Evolutionary conservation across 2,797 vertebrate genomes (phyloP), one percentile per base, ranked within the genome.

Genomic region (Alexandromys oeconomus): DNA sequence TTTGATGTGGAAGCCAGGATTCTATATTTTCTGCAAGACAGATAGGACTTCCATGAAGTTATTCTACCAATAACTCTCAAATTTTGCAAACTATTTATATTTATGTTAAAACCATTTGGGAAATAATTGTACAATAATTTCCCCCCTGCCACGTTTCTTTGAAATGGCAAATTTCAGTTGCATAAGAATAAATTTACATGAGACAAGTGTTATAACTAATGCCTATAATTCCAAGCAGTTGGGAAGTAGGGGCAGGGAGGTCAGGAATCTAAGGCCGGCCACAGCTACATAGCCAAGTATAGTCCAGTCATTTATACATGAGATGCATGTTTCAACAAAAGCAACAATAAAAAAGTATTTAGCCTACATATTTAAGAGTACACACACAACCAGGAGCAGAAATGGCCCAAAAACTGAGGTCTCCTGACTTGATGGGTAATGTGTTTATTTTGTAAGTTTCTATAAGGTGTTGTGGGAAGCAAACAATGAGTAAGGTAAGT

Each of bases 401-500:
- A 95, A 37, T 86, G 21, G 37, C 12, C 4, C 46, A 71, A 92
- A 78, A 81, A 90, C 17, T 86, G 29, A 95, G 19, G 34, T 5
- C 14, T 95, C 93, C 67, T 94, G 54, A 96, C 27, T 95, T 29
- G 27, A 90, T 82, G 57, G 87, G 69, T 88, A 82, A 82, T 89
- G 6, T 87, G 69, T 27, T 92, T 76, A n/a, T 76, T 92, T 94
- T 93, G 73, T 25, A 89, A 95, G 21, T 37, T 96, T 95, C 59
- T 89, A 63, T 71, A 77, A 89, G 76, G 46, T 93, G 17, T 57
- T 82, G 21, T 76, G 48, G 23, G 23, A 91, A 93, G 63, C 71
- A 51, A 54, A 51, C 51, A 92, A 93, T 85, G 59, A 92, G 10
- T 76, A 77, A 96, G n/a, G 77, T 92, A 91, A 91, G 73, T 85